Evolutionary conservation across 92 coral and sea anemone species (phyloP).

Genomic region (Parazoanthus darwini): DNA sequence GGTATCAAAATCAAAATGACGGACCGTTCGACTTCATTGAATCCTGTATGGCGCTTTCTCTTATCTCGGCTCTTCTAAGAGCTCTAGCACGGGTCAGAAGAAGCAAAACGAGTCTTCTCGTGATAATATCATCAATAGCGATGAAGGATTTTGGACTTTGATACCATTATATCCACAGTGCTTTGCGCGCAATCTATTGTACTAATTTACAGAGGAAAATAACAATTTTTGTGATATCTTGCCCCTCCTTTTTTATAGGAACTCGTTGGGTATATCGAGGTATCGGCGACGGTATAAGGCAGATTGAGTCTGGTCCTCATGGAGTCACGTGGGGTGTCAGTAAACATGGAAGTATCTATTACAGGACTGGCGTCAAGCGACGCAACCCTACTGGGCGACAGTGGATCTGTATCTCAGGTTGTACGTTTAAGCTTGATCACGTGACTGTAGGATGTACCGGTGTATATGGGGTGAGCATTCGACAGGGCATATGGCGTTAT

Average conservation of each 20-base stretch:
- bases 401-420: background rate
- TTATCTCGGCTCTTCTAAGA: no score
- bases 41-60: no score
- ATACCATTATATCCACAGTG: no score
- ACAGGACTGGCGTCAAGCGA: background rate
- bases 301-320: background rate
- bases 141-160: no score
- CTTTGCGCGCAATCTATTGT: no score
- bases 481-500: background rate
- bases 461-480: background rate
- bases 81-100: no score
- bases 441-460: background rate
- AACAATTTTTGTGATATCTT: background rate
- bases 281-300: background rate
- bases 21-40: no score
- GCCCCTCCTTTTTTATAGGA: background rate
- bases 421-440: background rate
- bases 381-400: background rate
- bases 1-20: no score
- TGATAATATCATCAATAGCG: no score
- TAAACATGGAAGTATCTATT: background rate
- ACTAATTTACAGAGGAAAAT: no score
- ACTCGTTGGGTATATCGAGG: background rate
- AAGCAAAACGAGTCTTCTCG: no score
- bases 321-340: background rate